phyloP scores from a whole-genome alignment of 2,888 invertebrate species.

The Andrena praecox region DNA sequence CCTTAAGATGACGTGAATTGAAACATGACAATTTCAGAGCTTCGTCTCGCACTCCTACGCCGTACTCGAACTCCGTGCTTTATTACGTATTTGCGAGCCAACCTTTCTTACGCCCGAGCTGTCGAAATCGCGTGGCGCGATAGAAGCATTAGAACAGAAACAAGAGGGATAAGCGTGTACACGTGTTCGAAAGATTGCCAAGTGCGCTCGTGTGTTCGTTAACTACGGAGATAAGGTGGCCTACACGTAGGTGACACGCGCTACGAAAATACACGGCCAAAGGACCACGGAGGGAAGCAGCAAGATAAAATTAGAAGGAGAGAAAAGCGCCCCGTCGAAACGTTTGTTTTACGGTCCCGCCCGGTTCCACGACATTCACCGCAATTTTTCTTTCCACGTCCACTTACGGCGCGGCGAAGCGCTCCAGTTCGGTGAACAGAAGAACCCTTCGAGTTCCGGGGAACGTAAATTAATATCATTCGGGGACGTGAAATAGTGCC shows the following conservation, averaged over 20 bases:
- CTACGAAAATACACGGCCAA: conserved; percentile 70
- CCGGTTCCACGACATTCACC: conserved; percentile 68
- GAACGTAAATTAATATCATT: conserved; percentile 38
- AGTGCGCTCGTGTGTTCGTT: conserved; percentile 57
- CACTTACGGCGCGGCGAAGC: conserved; percentile 46
- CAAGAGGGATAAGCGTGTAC: conserved; percentile 57
- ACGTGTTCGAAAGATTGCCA: conserved; percentile 65
- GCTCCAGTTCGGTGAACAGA: conserved; percentile 48
- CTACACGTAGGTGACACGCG: conserved; percentile 70
- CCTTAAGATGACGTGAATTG: background rate
- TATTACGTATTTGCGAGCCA: background rate
- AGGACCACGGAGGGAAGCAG: conserved; percentile 59
- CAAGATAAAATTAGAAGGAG: conserved; percentile 72
- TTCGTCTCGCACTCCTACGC: background rate
- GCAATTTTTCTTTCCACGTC: conserved; percentile 70
- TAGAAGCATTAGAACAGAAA: conserved; percentile 48
- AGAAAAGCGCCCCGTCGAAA: conserved; percentile 70
- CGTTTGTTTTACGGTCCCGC: conserved; percentile 71
- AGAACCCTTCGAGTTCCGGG: conserved; percentile 14
- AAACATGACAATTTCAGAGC: background rate
- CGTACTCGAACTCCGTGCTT: background rate
- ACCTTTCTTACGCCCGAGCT: background rate
- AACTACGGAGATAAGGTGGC: conserved; percentile 65
- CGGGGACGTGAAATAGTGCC: background rate
- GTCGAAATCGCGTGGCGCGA: conserved; percentile 9